Conservation (phyloP, 30 jellyfish, hydroid and myxozoan genomes). For the Cassiopea andromeda region DNA sequence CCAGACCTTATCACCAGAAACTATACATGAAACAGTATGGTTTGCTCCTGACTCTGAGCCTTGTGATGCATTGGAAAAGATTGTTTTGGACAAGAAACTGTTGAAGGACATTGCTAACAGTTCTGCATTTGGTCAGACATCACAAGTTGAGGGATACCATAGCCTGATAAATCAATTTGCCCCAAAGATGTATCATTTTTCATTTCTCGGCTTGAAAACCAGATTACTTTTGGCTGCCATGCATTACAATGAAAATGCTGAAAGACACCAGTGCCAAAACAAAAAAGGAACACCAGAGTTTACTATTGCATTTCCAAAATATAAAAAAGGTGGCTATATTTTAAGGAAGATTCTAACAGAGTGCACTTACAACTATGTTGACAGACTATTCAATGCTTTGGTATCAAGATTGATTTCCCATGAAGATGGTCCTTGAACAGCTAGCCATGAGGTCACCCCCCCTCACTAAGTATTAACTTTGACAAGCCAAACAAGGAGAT, state of each 20-base stretch:
- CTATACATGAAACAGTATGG: slow-evolving; percentile 53
- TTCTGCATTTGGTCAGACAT: slow-evolving; percentile 56
- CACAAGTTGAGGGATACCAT: slow-evolving; percentile 54
- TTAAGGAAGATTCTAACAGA: slow-evolving; percentile 42
- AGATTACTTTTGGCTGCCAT: slow-evolving; percentile 42
- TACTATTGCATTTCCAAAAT: slow-evolving; percentile 49
- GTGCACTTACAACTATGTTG: slow-evolving; percentile 62
- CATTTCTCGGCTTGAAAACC: slow-evolving; percentile 31
- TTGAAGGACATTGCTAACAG: slow-evolving; percentile 54
- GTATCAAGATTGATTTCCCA: slow-evolving; percentile 39
- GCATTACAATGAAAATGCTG: slow-evolving; percentile 41
- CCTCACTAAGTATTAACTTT: slow-evolving; percentile 40
- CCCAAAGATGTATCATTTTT: slow-evolving; percentile 54
- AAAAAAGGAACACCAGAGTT: slow-evolving; percentile 25
- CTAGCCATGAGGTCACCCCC: slow-evolving; percentile 35
- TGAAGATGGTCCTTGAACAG: slow-evolving; percentile 42
- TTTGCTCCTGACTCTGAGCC: slow-evolving; percentile 59
- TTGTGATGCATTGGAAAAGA: slow-evolving; percentile 57
- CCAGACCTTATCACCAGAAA: slow-evolving; percentile 40
- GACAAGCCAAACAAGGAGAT: slow-evolving; percentile 44
- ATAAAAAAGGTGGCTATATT: slow-evolving; percentile 43
- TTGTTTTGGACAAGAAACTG: slow-evolving; percentile 32
- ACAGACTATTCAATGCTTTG: slow-evolving; percentile 38
- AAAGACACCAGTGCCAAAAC: slow-evolving; percentile 45
- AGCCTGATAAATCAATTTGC: slow-evolving; percentile 45